Evolutionary conservation across 2,113 vertebrate species (phyloP).

Genomic region (Seriola aureovittata): DNA sequence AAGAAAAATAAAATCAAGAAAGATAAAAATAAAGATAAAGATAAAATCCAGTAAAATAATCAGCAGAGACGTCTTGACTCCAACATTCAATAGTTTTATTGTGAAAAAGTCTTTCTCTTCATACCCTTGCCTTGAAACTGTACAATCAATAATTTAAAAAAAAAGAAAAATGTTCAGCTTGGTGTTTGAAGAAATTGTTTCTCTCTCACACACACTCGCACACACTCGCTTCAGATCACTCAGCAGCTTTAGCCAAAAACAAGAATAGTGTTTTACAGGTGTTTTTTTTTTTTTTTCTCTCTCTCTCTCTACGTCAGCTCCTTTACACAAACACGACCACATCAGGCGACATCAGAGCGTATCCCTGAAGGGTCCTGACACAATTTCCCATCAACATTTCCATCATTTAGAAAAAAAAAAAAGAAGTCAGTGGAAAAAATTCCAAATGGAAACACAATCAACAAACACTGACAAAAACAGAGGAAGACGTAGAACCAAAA

Average conservation of each 20-base stretch:
- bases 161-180: constrained; percentile 56
- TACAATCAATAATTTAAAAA: constrained; percentile 84
- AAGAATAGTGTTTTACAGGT: constrained; percentile 73
- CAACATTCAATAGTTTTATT: constrained; percentile 80
- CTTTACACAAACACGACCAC: constrained; percentile 34
- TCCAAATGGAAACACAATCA: not conserved
- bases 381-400: constrained; percentile 15
- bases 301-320: not conserved
- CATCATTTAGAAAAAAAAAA: not conserved
- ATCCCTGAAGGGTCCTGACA: constrained; percentile 22
- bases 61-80: not conserved
- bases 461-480: constrained; percentile 13
- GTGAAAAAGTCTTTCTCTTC: constrained; percentile 75
- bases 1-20: not conserved
- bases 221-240: constrained; percentile 22
- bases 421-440: constrained; percentile 6
- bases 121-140: constrained; percentile 65
- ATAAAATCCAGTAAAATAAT: not conserved
- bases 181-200: constrained; percentile 39
- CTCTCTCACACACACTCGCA: not conserved
- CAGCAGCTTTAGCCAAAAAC: constrained; percentile 66
- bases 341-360: constrained; percentile 17
- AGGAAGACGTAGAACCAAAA: not conserved
- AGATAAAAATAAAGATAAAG: not conserved
- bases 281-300: not conserved